A percentile compares a stretch with the other conserved stretches of the same genome.
These are phyloP conservation scores for Galerucella nymphaeae DNA, from an alignment of 2,888 invertebrate species.

Conservation along the genomic window DNA sequence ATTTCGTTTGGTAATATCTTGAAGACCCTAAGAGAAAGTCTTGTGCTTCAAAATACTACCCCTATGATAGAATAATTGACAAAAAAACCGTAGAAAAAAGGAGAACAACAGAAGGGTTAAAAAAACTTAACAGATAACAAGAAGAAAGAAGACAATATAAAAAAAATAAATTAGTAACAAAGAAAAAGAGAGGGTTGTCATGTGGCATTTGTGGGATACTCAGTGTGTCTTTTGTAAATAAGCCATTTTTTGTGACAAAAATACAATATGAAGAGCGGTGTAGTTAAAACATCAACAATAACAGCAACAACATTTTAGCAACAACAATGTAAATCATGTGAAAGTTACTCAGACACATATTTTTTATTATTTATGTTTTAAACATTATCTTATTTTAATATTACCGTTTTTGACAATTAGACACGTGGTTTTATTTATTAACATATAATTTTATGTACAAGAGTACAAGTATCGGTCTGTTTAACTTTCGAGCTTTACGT, in stretches of 20 bases:
- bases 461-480: constrained; percentile 37
- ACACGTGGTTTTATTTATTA: constrained; percentile 9
- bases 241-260: constrained; percentile 1
- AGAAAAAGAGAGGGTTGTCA: no score
- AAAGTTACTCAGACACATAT: constrained; percentile 52
- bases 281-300: constrained; percentile 61
- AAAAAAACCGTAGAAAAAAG: no score
- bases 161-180: no score
- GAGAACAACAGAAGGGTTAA: no score
- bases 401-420: constrained; percentile 15
- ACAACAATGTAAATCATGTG: constrained; percentile 61
- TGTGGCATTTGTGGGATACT: no score
- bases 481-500: constrained; percentile 51
- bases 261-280: constrained; percentile 31
- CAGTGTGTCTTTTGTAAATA: background rate
- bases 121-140: no score
- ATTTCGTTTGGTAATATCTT: background rate
- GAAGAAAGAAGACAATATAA: no score
- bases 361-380: constrained; percentile 36
- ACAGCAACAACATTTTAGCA: constrained; percentile 65
- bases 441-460: constrained; percentile 19
- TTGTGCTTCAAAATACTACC: no score
- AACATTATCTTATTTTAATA: constrained; percentile 25
- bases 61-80: no score
- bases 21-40: no score